A percentile compares a stretch with the other conserved stretches of the same genome.
Conservation (phyloP, 2,888 invertebrate genomes). For the Mamestra brassicae region DNA sequence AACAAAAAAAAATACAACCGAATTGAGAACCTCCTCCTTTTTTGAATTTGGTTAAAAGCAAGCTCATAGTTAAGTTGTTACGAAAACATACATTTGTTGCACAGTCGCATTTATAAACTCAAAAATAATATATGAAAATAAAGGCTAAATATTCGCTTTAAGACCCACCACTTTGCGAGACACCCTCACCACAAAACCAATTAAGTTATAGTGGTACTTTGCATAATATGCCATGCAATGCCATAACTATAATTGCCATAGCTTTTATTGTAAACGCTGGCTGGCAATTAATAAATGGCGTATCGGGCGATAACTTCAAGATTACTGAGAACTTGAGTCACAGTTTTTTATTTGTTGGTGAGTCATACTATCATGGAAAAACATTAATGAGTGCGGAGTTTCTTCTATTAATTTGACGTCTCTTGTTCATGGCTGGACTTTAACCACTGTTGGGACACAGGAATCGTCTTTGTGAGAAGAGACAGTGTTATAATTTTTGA, state of each 20-base stretch:
- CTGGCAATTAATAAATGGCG: constrained; percentile 48
- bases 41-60: no score
- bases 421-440: not conserved
- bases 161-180: constrained; percentile 15
- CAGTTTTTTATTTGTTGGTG: not conserved
- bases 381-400: not conserved
- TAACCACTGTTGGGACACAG: no score
- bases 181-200: constrained; percentile 37
- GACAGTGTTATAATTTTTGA: no score
- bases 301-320: constrained; percentile 45
- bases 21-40: no score
- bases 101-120: not conserved
- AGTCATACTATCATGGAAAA: constrained; percentile 8
- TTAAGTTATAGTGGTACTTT: constrained; percentile 49
- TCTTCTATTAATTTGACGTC: not conserved
- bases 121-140: not conserved
- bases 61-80: no score
- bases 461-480: no score
- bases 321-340: constrained; percentile 46
- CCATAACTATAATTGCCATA: constrained; percentile 47
- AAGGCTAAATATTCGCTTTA: not conserved
- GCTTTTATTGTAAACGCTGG: constrained; percentile 41
- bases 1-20: no score
- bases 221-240: constrained; percentile 54
- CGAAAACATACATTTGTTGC: not conserved